Evolutionary conservation across 2,888 invertebrate genomes (phyloP), one percentile per base, ranked within the genome.

Genomic region (Macrosoma leucophasiata): DNA sequence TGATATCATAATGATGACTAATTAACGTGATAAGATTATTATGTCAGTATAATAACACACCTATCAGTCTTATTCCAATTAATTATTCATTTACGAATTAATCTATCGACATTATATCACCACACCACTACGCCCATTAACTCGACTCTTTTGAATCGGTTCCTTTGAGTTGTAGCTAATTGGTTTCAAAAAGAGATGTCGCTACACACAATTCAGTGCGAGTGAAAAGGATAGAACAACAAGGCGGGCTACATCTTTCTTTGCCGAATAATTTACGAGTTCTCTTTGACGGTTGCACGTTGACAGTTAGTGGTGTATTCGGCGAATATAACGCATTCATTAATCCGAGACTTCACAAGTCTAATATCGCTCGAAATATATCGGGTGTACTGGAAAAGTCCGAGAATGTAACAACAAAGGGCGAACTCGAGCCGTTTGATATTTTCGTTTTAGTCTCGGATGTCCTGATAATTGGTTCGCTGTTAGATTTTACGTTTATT

Each of bases 161-260:
- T 50, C 47, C 54, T 55, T 55, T 55, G 51, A 55, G 44, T 29
- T 33, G 26, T 38, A 28, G 41, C 55, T 55, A 55, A 55, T 55
- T 55, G 50, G 51, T 52, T 48, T 36, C 14, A 37, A 41, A 54
- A 34, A 20, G 48, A 41, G 55, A 52, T 15, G 23, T 43, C 19
- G 7, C 7, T 17, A 48, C 13, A n/a, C 14, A 11, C 13, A 30
- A 3, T 9, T 8, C 7, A 13, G 58, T 36, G 10, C 36, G 62
- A 70, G 43, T 48, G 55, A 55, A 62, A 63, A 36, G 48, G 46
- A 44, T 21, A 25, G 38, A 47, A 43, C 48, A 52, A 58, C 48
- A 52, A 58, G 65, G 71, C 74, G 76, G 76, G 73, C 72, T 66
- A 66, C 73, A 76, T 81, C 76, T 78, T 77, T 76, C 76, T 73